Percentiles rank a stretch among this genome's conserved stretches.
These are phyloP conservation scores for Eilema caniola DNA, from an alignment of 2,888 invertebrate genomes.

Conservation along the genomic window DNA sequence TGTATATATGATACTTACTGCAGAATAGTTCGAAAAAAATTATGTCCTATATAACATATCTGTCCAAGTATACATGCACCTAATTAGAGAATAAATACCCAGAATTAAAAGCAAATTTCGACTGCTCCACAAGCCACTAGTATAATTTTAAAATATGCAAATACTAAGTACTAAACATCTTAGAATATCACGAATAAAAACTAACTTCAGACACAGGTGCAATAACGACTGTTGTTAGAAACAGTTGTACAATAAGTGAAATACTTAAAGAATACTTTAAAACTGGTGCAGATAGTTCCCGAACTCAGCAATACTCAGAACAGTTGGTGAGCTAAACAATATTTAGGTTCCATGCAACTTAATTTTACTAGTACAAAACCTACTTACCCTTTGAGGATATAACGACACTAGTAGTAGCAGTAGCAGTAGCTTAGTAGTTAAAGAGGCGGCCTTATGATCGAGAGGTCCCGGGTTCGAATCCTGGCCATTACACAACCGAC, in stretches of 20 bases:
- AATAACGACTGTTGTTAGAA: background rate
- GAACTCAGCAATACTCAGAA: background rate
- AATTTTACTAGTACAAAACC: too few species aligned
- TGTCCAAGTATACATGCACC: too few species aligned
- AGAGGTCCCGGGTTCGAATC: too few species aligned
- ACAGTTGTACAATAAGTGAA: background rate
- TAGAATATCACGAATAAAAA: background rate
- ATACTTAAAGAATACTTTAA: background rate
- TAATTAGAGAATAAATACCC: too few species aligned
- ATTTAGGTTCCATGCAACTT: background rate
- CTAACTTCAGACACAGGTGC: constrained; percentile 1
- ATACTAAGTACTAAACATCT: background rate
- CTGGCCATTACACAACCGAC: too few species aligned
- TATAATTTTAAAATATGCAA: background rate
- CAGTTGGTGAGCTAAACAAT: background rate
- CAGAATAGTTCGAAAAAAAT: too few species aligned
- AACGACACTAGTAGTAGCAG: too few species aligned
- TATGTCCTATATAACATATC: too few species aligned
- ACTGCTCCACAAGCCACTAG: background rate
- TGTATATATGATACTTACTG: too few species aligned
- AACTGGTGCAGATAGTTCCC: background rate
- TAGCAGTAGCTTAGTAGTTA: too few species aligned
- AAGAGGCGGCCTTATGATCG: too few species aligned
- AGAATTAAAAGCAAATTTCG: background rate
- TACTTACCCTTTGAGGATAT: too few species aligned